Percentiles rank a stretch among this genome's conserved stretches.
Conservation (phyloP, 2,113 vertebrate species). For the Saccopteryx leptura region DNA sequence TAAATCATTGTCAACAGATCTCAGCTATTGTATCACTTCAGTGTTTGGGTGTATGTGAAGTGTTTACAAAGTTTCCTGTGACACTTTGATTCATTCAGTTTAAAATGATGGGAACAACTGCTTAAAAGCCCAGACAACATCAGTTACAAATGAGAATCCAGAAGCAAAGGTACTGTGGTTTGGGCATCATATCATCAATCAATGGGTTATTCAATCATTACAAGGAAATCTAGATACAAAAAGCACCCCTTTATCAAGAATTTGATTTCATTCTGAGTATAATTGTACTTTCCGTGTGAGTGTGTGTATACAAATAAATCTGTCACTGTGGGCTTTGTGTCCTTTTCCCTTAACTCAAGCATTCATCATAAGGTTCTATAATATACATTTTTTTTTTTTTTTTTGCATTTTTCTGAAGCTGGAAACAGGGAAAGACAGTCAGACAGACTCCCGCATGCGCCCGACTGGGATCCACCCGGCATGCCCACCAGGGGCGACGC, state of each 20-base stretch:
- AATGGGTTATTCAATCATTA: background rate
- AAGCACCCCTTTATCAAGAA: background rate
- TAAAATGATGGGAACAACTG: background rate
- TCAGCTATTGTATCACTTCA: background rate
- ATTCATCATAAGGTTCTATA: background rate
- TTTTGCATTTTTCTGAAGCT: too few species aligned
- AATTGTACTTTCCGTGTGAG: background rate
- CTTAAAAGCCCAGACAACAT: background rate
- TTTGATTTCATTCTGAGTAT: background rate
- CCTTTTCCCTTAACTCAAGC: background rate
- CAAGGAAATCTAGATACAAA: background rate
- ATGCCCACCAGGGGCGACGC: too few species aligned
- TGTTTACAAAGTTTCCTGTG: conserved; percentile 1
- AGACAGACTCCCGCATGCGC: too few species aligned
- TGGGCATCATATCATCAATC: background rate
- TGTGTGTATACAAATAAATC: background rate
- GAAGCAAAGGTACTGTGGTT: background rate
- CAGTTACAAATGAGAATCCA: background rate
- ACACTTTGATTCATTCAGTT: background rate
- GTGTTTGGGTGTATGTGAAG: conserved; percentile 9
- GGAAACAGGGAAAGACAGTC: too few species aligned
- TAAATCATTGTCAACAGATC: background rate
- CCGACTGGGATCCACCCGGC: too few species aligned
- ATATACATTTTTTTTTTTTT: background rate
- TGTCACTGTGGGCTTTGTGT: background rate